phyloP scores from a whole-genome alignment of 2,888 invertebrate genomes.

The Oscheius onirici region DNA sequence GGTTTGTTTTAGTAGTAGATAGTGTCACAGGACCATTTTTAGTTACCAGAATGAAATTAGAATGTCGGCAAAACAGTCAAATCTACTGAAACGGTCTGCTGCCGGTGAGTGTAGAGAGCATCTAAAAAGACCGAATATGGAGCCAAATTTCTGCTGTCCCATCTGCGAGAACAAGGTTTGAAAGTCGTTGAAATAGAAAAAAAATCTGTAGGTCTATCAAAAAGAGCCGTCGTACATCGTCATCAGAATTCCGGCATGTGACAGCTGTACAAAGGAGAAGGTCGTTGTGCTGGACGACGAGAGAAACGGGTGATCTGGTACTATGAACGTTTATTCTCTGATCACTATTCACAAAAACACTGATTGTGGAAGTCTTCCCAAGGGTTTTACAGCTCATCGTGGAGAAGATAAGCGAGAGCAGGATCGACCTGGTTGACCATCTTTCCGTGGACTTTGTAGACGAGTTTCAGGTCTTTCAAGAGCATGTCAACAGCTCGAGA shows the following conservation, averaged over 20 bases:
- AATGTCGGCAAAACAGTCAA: conserved; percentile 8
- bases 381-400: conserved; percentile 20
- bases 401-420: conserved; percentile 19
- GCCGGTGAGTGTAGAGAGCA: conserved; percentile 16
- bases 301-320: conserved; percentile 4
- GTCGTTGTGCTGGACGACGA: conserved; percentile 59
- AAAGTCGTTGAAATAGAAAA: neutral
- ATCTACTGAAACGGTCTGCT: conserved; percentile 34
- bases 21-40: neutral
- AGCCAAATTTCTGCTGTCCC: conserved; percentile 57
- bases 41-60: neutral
- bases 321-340: neutral
- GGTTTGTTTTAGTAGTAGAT: conserved; percentile 2
- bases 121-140: conserved; percentile 24
- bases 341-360: conserved; percentile 12
- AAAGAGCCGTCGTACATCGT: conserved; percentile 65
- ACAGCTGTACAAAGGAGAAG: conserved; percentile 59
- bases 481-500: conserved; percentile 24
- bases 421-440: conserved; percentile 14
- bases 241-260: conserved; percentile 64
- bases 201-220: conserved; percentile 47
- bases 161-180: conserved; percentile 59
- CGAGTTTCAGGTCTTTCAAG: conserved; percentile 27
- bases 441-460: conserved; percentile 30
- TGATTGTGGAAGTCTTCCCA: neutral